Evolutionary conservation across 2,797 vertebrate species (phyloP).

Genomic region (Macroramphosus scolopax): DNA sequence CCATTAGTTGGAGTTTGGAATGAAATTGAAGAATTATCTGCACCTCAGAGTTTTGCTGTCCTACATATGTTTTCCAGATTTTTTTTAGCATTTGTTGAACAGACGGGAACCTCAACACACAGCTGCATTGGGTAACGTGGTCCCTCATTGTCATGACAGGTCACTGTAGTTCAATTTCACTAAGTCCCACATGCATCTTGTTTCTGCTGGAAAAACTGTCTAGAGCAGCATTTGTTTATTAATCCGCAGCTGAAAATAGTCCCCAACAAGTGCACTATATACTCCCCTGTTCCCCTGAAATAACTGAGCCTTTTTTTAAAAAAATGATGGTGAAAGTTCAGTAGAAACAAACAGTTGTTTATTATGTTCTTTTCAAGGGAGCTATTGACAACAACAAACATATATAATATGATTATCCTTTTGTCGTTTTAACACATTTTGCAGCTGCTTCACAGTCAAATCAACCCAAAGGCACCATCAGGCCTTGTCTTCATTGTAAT

Average conservation of each 20-base stretch:
- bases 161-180: too few relatives aligned
- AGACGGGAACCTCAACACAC: constrained; percentile 10
- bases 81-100: constrained; percentile 8
- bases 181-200: neutral
- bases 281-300: neutral
- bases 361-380: neutral
- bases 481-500: neutral
- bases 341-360: too few relatives aligned
- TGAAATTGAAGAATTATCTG: neutral
- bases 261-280: neutral
- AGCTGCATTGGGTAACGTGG: too few relatives aligned
- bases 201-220: constrained; percentile 3
- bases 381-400: neutral
- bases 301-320: neutral
- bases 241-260: constrained; percentile 5
- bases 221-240: constrained; percentile 4
- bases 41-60: constrained; percentile 3
- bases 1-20: neutral
- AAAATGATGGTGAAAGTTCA: too few relatives aligned
- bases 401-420: neutral
- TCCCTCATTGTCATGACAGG: too few relatives aligned
- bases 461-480: neutral
- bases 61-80: constrained; percentile 14
- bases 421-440: neutral
- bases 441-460: constrained; percentile 1